phyloP scores from a whole-genome alignment of 2,888 invertebrate species.

The Stenotaenia linearis region DNA sequence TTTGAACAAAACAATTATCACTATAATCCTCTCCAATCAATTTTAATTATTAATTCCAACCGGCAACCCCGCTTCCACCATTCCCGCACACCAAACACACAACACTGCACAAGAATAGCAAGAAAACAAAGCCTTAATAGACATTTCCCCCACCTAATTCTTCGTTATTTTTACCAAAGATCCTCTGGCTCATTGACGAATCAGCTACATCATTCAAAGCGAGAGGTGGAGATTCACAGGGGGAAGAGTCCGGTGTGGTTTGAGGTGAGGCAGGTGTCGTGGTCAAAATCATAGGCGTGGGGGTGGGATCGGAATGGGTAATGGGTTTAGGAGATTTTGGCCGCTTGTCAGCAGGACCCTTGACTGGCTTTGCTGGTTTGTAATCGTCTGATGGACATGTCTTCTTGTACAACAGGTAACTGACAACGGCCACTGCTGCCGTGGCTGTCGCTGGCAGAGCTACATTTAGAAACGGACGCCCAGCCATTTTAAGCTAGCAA shows the following conservation, averaged over 20 bases:
- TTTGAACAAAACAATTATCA: too few relatives aligned
- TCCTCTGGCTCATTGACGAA: neutral
- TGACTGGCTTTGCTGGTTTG: neutral
- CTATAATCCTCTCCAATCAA: too few relatives aligned
- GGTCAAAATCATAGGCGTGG: neutral
- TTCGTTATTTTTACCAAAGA: neutral
- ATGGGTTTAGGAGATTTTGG: neutral
- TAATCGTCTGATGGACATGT: neutral
- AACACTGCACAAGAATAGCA: neutral
- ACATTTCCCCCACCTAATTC: neutral
- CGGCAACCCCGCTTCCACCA: too few relatives aligned
- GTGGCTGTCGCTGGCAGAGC: neutral
- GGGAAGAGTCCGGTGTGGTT: constrained; percentile 10
- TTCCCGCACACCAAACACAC: too few relatives aligned
- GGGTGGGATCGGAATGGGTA: neutral
- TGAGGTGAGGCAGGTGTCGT: neutral
- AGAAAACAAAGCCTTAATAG: too few relatives aligned
- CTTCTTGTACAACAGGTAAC: constrained; percentile 13
- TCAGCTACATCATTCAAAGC: neutral
- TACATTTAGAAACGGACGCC: neutral
- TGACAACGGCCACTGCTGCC: neutral
- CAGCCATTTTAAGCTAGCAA: constrained; percentile 21
- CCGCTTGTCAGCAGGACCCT: neutral
- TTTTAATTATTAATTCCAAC: too few relatives aligned
- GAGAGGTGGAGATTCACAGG: constrained; percentile 10